Conservation (phyloP, 2,797 vertebrate species). For the Peromyscus eremicus region DNA sequence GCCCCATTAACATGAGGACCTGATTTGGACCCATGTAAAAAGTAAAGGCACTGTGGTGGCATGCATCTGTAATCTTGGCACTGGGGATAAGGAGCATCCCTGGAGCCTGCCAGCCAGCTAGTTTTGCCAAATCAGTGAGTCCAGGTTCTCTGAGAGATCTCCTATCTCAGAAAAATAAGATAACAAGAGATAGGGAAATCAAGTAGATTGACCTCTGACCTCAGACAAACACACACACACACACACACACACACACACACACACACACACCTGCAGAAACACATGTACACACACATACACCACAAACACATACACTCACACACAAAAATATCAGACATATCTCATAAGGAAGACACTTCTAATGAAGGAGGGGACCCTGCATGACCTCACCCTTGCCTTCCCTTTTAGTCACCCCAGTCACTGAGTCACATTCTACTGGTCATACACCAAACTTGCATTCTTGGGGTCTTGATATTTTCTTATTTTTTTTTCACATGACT, state of each 20-base stretch:
- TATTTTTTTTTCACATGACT: background rate
- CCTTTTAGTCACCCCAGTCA: rapidly evolving
- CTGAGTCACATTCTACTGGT: background rate
- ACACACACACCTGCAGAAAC: background rate
- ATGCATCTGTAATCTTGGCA: background rate
- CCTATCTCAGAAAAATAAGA: background rate
- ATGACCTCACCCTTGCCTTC: background rate
- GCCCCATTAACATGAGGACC: no score
- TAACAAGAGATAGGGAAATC: background rate
- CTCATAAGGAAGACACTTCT: background rate
- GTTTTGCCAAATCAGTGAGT: background rate
- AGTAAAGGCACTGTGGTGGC: no score
- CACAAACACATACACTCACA: background rate
- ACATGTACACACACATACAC: background rate
- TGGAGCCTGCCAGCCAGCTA: background rate
- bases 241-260: background rate
- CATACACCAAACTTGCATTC: background rate
- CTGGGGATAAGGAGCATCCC: background rate
- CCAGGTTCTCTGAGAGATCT: background rate
- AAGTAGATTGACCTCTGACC: background rate
- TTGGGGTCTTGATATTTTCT: background rate
- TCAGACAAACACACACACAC: background rate
- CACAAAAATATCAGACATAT: background rate
- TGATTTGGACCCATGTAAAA: background rate
- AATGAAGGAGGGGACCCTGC: rapidly evolving